Evolutionary conservation across 2,113 vertebrate species (phyloP).

Genomic region (Penelope pileata): DNA sequence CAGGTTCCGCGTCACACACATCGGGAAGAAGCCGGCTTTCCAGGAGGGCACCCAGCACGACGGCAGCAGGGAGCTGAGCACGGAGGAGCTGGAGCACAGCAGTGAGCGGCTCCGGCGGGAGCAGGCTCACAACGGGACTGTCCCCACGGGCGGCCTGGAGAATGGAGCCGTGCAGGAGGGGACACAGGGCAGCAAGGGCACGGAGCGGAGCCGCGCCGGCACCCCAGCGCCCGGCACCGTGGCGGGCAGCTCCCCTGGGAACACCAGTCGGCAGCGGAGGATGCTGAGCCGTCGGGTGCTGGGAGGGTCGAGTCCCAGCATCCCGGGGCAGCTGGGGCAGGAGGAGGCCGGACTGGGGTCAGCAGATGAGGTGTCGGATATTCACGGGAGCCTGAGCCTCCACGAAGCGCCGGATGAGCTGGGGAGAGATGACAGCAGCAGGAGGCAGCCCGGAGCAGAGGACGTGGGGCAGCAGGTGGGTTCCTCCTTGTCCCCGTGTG

Average conservation of each 20-base stretch:
- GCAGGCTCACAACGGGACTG: conserved; percentile 55
- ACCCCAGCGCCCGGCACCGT: neutral
- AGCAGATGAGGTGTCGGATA: conserved; percentile 43
- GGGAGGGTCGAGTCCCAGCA: conserved; percentile 38
- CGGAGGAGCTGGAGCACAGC: conserved; percentile 52
- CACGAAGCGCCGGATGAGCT: neutral
- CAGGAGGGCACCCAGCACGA: conserved; percentile 68
- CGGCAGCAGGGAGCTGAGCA: conserved; percentile 61
- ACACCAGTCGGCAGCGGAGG: neutral
- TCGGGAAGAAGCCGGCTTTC: conserved; percentile 81
- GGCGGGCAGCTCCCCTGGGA: neutral
- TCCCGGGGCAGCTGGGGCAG: conserved; percentile 23
- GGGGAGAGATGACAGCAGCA: neutral
- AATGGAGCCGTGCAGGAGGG: conserved; percentile 54
- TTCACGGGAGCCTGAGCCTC: conserved; percentile 44
- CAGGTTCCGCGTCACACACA: conserved; percentile 92
- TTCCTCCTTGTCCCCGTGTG: accelerated
- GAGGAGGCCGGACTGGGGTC: conserved; percentile 42
- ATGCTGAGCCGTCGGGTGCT: neutral
- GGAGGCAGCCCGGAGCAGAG: neutral
- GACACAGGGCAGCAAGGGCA: neutral
- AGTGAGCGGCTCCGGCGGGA: conserved; percentile 50
- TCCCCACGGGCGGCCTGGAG: conserved; percentile 12
- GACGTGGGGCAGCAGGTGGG: conserved; percentile 23
- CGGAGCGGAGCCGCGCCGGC: neutral